Evolutionary conservation across 2,797 vertebrate genomes (phyloP).

Genomic region (Apogon hyalosoma): DNA sequence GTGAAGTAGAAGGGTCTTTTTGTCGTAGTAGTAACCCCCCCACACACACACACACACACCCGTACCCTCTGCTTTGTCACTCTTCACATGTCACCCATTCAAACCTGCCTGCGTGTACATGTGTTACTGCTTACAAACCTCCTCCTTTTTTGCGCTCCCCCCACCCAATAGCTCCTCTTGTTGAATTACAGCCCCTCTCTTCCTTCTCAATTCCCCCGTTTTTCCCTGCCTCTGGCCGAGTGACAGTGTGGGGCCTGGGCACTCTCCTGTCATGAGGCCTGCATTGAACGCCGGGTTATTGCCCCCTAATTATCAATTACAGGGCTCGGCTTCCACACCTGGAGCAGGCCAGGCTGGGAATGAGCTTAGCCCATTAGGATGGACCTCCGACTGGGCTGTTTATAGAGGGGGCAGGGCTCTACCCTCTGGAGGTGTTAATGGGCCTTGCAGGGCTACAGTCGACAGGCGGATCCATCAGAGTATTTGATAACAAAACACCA

Average conservation of each 20-base stretch:
- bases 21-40: conserved; percentile 5
- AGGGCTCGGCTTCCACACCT: conserved; percentile 79
- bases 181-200: conserved; percentile 39
- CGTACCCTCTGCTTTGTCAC: conserved; percentile 20
- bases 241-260: conserved; percentile 67
- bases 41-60: background rate
- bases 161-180: conserved; percentile 25
- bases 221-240: conserved; percentile 51
- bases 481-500: conserved; percentile 40
- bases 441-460: conserved; percentile 67
- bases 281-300: conserved; percentile 75
- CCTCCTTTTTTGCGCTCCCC: background rate
- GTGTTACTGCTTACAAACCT: conserved; percentile 30
- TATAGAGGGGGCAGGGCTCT: conserved; percentile 77
- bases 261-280: conserved; percentile 71
- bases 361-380: conserved; percentile 79
- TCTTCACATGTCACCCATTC: conserved; percentile 15
- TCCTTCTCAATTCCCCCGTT: conserved; percentile 30
- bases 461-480: conserved; percentile 54
- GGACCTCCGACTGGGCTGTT: conserved; percentile 81
- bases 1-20: conserved; percentile 49
- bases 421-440: conserved; percentile 80
- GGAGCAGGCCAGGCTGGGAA: conserved; percentile 80
- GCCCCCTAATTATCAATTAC: conserved; percentile 86
- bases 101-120: conserved; percentile 18